A percentile compares a stretch with the other conserved stretches of the same genome.
phyloP scores from a whole-genome alignment of 1,140 invertebrate species.

The Centruroides sculpturatus region DNA sequence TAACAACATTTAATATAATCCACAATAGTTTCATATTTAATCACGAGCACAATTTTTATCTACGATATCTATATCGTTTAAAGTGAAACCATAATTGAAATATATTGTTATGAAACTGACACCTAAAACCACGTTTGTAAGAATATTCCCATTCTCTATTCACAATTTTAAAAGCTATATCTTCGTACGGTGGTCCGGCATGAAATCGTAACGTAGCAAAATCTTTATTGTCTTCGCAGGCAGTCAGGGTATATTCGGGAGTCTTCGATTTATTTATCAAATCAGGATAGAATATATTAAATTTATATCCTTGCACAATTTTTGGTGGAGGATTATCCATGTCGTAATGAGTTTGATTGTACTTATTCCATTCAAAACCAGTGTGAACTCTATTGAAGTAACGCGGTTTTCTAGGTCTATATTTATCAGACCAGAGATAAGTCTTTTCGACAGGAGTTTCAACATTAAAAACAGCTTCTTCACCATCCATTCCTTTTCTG shows the following conservation, averaged over 20 bases:
- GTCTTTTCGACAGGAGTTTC: slow-evolving; percentile 62
- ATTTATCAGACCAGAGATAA: slow-evolving; percentile 96
- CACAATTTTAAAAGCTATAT: slow-evolving; percentile 99
- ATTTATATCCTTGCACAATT: slow-evolving; percentile 99
- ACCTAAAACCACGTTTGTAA: slow-evolving; percentile 92
- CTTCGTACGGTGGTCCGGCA: slow-evolving; percentile 93
- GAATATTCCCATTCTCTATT: slow-evolving; percentile 99
- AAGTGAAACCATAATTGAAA: slow-evolving; percentile 99
- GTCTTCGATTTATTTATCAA: slow-evolving; percentile 89
- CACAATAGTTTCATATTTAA: too few species aligned
- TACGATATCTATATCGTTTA: slow-evolving; percentile 88
- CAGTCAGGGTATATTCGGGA: slow-evolving; percentile 81
- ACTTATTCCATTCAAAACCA: slow-evolving; percentile 99
- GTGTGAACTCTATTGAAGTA: slow-evolving; percentile 83
- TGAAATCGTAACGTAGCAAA: slow-evolving; percentile 90
- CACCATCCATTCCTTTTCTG: slow-evolving; percentile 62
- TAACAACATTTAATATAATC: too few species aligned
- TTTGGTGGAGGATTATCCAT: slow-evolving; percentile 99
- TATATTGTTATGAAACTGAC: slow-evolving; percentile 99
- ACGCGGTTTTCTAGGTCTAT: slow-evolving; percentile 86
- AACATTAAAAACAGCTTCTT: slow-evolving; percentile 84
- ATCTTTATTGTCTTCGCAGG: slow-evolving; percentile 81
- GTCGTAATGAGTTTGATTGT: slow-evolving; percentile 99
- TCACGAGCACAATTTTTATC: slow-evolving; percentile 39
- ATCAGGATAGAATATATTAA: slow-evolving; percentile 98